phyloP scores from a whole-genome alignment of 2,797 vertebrate genomes.

The Neosalanx taihuensis region DNA sequence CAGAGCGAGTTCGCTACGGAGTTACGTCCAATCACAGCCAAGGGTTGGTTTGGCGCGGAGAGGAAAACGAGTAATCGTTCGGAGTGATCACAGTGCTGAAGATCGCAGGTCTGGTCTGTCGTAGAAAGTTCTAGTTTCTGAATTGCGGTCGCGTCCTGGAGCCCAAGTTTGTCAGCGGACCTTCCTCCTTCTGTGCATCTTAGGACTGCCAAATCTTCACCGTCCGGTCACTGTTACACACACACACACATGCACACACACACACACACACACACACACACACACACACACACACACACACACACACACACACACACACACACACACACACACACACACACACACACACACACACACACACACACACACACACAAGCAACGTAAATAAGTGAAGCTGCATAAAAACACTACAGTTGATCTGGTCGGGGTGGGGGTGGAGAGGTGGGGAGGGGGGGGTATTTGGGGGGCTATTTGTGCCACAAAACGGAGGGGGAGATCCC shows the following conservation, averaged over 20 bases:
- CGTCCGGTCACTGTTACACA: constrained; percentile 83
- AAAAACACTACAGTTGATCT: not conserved
- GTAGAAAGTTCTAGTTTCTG: constrained; percentile 42
- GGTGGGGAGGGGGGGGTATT: no score
- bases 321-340: not conserved
- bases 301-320: not conserved
- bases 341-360: no score
- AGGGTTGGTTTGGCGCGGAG: not conserved
- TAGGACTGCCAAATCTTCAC: constrained; percentile 94
- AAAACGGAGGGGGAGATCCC: no score
- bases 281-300: constrained; percentile 1
- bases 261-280: not conserved
- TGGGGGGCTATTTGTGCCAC: not conserved
- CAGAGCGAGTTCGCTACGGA: not conserved
- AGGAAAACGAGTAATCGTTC: no score
- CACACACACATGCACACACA: constrained; percentile 23
- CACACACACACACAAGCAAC: not conserved
- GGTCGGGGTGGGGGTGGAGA: no score
- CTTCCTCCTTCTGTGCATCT: constrained; percentile 76
- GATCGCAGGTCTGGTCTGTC: not conserved
- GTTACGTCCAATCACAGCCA: not conserved
- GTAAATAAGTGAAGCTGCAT: not conserved
- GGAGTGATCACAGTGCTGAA: not conserved
- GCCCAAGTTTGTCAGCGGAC: constrained; percentile 51
- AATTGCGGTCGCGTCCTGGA: not conserved